Base-by-base conservation (phyloP, 2,888 invertebrate genomes). In the Morpho deidamia region DNA sequence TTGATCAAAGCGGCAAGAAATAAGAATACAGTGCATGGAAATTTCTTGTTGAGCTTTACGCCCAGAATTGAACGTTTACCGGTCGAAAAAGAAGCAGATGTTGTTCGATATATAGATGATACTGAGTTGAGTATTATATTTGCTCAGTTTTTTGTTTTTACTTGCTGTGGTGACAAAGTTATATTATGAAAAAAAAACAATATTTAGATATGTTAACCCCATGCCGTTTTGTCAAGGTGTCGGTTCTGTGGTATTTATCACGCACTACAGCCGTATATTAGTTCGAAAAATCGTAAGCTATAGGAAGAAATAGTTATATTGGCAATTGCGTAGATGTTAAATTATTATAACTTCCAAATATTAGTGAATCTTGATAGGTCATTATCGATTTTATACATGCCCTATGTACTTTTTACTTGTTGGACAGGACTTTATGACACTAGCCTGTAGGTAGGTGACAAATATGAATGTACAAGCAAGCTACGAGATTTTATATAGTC, bases 341-440 rank as follows among this genome's bases (percentile, higher is more conserved):
- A 23, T 23, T 23, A 3, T 23, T 23, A 2, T 23, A 23, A 23
- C 23, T 23, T 23, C 23, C 23, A 23, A 23, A 23, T 23, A 23
- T 23, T 23, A 23, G 23, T 23, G 23, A 23, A 23, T 44, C 41
- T 55, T 58, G 58, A 41, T 50, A 58, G 58, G 55, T 58, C 55
- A 59, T 53, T 47, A 53, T 56, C 40, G 56, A 51, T 42, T 59
- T 53, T 38, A 46, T 50, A 44, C 2, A 23, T 23, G 2, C 23
- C 23, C 2, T 52, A 33, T 45, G 14, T 45, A 37, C 23, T 46
- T 42, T 47, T 47, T 49, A 56, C 58, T 56, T 56, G 56, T 59
- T 59, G 51, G 58, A 52, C 53, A 45, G 48, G 58, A 59, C 56
- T 53, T 56, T 23, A 39, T 53, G 44, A 41, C 51, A 57, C 39